Percentiles rank a stretch among this genome's conserved stretches.
Conservation (phyloP, 2,113 vertebrate species). For the Bagarius yarrelli region DNA sequence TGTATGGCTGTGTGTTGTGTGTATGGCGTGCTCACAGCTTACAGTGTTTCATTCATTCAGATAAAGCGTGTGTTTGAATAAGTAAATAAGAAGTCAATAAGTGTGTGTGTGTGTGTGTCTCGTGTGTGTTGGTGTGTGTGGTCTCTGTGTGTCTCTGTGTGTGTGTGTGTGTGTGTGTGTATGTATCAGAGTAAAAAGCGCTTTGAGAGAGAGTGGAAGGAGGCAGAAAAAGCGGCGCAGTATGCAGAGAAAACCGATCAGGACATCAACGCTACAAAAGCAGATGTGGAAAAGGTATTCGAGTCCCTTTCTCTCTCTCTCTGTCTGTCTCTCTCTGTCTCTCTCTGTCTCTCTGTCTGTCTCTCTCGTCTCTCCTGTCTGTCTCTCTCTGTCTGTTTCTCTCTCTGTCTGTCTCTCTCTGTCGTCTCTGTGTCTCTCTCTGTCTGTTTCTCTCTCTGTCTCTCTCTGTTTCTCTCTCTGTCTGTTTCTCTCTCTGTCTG, state of each 20-base stretch:
- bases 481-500: no score
- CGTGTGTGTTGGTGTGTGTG: neutral
- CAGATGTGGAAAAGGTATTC: constrained; percentile 85
- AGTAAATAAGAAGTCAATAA: no score
- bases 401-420: no score
- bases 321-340: no score
- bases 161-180: neutral
- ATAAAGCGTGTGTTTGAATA: no score
- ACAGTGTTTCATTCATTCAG: no score
- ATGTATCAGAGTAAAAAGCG: constrained; percentile 81
- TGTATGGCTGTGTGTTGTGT: no score
- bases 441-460: no score
- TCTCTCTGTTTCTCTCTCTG: no score
- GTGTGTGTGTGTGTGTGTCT: constrained; percentile 3
- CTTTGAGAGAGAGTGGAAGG: constrained; percentile 86
- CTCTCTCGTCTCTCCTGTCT: neutral
- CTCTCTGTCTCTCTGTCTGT: no score
- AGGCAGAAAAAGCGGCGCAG: constrained; percentile 81
- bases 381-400: neutral
- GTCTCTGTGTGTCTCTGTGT: constrained; percentile 7
- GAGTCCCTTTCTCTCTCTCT: neutral
- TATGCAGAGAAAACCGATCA: constrained; percentile 81
- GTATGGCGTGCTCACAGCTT: no score
- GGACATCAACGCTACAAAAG: constrained; percentile 88
- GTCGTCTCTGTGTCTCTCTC: no score